Percentiles rank a stretch among this genome's conserved stretches.
Evolutionary conservation across 1,140 invertebrate genomes (phyloP).

Genomic region (Gryon sp.): DNA sequence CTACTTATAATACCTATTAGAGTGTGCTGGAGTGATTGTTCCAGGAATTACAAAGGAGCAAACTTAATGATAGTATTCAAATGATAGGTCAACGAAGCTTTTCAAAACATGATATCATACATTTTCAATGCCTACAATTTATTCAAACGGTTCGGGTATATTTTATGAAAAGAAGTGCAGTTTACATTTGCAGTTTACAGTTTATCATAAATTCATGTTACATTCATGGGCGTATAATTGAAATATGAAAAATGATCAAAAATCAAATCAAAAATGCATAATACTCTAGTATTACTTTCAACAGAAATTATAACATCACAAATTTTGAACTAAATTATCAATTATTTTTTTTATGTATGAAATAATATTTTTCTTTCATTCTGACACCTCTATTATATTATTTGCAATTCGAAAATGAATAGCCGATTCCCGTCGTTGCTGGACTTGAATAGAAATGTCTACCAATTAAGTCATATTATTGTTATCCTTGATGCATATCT

Average conservation of each 20-base stretch:
- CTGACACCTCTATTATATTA: neutral
- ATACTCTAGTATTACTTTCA: too few species aligned
- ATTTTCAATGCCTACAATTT: constrained; percentile 20
- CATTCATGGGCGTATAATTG: neutral
- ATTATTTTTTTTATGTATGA: neutral
- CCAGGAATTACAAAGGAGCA: constrained; percentile 46
- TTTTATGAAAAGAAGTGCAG: constrained; percentile 24
- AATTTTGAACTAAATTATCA: neutral
- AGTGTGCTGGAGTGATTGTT: constrained; percentile 36
- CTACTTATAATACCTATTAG: constrained; percentile 28
- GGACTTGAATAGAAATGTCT: constrained; percentile 38
- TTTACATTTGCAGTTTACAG: constrained; percentile 8
- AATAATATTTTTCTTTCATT: neutral
- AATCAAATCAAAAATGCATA: too few species aligned
- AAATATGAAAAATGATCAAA: neutral
- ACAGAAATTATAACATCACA: too few species aligned
- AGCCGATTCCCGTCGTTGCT: constrained; percentile 16
- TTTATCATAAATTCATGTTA: neutral
- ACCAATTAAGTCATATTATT: constrained; percentile 46
- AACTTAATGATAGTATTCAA: constrained; percentile 44
- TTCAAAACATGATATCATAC: constrained; percentile 19
- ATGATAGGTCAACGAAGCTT: constrained; percentile 43
- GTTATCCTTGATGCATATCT: constrained; percentile 25
- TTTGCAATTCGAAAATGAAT: constrained; percentile 6
- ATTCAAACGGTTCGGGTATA: constrained; percentile 10